Conservation (phyloP, 2,888 invertebrate genomes). For the Eupeodes luniger region DNA sequence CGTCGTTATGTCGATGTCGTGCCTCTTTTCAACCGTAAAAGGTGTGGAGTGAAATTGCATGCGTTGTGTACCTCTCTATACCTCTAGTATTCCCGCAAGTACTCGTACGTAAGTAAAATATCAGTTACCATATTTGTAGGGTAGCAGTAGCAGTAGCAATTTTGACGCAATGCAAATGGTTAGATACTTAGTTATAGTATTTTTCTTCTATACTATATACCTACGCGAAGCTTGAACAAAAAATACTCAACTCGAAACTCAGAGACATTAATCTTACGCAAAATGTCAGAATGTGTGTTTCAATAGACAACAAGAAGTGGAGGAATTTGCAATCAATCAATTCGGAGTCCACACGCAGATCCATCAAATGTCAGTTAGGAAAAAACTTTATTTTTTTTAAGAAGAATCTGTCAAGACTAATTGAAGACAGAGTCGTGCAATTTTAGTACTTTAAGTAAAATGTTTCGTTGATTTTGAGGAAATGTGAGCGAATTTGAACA, state of each 20-base stretch:
- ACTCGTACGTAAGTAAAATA: conserved; percentile 18
- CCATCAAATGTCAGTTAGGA: conserved; percentile 51
- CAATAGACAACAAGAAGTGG: not conserved
- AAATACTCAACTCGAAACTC: conserved; percentile 3
- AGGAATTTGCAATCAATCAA: conserved; percentile 52
- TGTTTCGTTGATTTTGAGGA: not conserved
- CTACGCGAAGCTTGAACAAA: not conserved
- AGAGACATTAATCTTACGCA: conserved; percentile 36
- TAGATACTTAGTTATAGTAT: conserved; percentile 1
- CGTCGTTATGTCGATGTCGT: not conserved
- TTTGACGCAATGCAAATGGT: conserved; percentile 45
- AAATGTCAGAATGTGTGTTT: conserved; percentile 39
- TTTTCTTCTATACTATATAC: not conserved
- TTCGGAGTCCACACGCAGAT: conserved; percentile 29
- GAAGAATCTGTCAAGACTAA: conserved; percentile 59
- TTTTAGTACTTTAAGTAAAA: not conserved
- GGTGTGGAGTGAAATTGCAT: conserved; percentile 60
- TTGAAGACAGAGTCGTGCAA: conserved; percentile 13
- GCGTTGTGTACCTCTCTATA: not conserved
- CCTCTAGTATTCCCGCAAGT: not conserved
- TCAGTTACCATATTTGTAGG: conserved; percentile 22
- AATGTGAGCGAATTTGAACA: not conserved
- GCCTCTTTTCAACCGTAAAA: conserved; percentile 26
- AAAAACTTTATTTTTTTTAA: conserved; percentile 21
- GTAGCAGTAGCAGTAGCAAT: conserved; percentile 1